Evolutionary conservation across 2,888 invertebrate species (phyloP).

Genomic region (Drosophila meridiana): DNA sequence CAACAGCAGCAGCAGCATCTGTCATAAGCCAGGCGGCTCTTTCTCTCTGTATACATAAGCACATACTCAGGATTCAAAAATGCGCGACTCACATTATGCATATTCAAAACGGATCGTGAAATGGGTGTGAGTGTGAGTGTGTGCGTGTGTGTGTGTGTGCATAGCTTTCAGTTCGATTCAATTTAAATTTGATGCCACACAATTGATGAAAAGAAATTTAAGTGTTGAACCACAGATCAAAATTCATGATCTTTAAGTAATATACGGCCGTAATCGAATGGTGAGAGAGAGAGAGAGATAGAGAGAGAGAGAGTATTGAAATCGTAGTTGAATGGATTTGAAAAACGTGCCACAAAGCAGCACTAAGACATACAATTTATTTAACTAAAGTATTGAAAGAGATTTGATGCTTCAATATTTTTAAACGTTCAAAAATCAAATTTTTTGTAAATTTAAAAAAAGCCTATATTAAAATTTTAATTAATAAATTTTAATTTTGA

Average conservation of each 20-base stretch:
- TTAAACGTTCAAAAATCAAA: no score
- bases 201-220: slow-evolving; percentile 16
- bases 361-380: neutral
- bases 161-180: slow-evolving; percentile 30
- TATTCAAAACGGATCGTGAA: slow-evolving; percentile 44
- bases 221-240: slow-evolving; percentile 10
- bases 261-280: neutral
- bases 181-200: slow-evolving; percentile 34
- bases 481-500: no score
- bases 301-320: neutral
- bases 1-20: slow-evolving; percentile 41
- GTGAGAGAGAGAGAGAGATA: neutral
- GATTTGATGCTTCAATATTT: no score
- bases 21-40: slow-evolving; percentile 66
- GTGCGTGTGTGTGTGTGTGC: neutral
- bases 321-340: no score
- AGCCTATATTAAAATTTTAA: no score
- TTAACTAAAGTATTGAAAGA: neutral
- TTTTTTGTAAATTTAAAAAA: no score
- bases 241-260: slow-evolving; percentile 10
- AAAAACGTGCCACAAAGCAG: neutral
- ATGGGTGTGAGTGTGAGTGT: neutral
- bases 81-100: slow-evolving; percentile 48
- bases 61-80: slow-evolving; percentile 54
- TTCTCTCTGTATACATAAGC: slow-evolving; percentile 62